Evolutionary conservation across 2,888 invertebrate species (phyloP).

Genomic region (Aphelenchoides bicaudatus): DNA sequence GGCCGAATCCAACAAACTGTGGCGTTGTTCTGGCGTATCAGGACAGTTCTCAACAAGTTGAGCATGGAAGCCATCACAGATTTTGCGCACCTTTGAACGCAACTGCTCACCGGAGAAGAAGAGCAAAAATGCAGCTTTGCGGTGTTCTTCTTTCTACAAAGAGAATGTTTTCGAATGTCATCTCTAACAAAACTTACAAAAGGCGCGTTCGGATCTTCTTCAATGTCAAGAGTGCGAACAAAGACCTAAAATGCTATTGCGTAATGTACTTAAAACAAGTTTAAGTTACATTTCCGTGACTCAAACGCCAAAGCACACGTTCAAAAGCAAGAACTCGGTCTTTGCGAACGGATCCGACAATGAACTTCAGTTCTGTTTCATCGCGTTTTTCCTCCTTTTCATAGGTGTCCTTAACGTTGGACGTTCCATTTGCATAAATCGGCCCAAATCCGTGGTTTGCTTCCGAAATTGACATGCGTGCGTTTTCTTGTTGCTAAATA

Average conservation of each 20-base stretch:
- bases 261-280: no score
- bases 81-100: slow-evolving; percentile 90
- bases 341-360: slow-evolving; percentile 89
- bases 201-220: slow-evolving; percentile 25
- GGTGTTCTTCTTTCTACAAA: slow-evolving; percentile 73
- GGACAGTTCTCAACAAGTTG: slow-evolving; percentile 89
- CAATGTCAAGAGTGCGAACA: slow-evolving; percentile 44
- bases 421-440: slow-evolving; percentile 32
- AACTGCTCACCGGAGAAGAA: slow-evolving; percentile 86
- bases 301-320: slow-evolving; percentile 94
- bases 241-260: no score
- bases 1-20: slow-evolving; percentile 94
- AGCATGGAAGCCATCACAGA: slow-evolving; percentile 96
- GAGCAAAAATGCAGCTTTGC: slow-evolving; percentile 83
- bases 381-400: slow-evolving; percentile 27
- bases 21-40: slow-evolving; percentile 85
- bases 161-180: slow-evolving; percentile 87
- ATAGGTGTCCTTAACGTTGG: slow-evolving; percentile 37
- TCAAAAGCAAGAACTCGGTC: slow-evolving; percentile 91
- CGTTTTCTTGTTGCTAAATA: slow-evolving; percentile 40
- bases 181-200: slow-evolving; percentile 69
- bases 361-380: slow-evolving; percentile 35
- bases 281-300: slow-evolving; percentile 86
- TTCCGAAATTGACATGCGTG: slow-evolving; percentile 48
- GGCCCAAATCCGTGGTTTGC: slow-evolving; percentile 32